Conservation (phyloP, 2,113 vertebrate genomes). For the Oncorhynchus nerka region DNA sequence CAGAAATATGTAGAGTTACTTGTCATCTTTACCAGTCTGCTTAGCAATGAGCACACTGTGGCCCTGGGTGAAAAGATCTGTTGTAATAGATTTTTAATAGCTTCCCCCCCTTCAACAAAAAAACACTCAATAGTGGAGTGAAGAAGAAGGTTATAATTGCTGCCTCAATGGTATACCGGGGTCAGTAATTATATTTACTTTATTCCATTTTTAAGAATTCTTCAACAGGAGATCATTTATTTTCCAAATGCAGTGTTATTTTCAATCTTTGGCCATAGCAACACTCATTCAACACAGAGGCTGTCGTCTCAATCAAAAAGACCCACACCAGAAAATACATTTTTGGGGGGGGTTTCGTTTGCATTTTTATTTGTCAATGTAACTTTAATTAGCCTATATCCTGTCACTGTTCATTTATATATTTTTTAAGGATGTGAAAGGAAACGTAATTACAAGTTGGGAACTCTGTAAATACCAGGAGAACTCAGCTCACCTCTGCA, state of each 20-base stretch:
- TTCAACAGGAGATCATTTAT: not conserved
- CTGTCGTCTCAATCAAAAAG: too few relatives aligned
- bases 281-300: not conserved
- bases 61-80: constrained; percentile 53
- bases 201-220: not conserved
- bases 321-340: too few relatives aligned
- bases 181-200: constrained; percentile 51
- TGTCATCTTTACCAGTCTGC: constrained; percentile 50
- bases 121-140: constrained; percentile 35
- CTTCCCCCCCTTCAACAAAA: constrained; percentile 20
- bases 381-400: too few relatives aligned
- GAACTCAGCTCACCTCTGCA: too few relatives aligned
- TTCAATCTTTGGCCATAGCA: not conserved
- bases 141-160: constrained; percentile 41
- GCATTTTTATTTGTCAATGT: too few relatives aligned
- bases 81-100: constrained; percentile 60
- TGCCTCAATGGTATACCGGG: constrained; percentile 37
- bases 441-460: too few relatives aligned
- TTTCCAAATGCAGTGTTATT: not conserved
- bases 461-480: too few relatives aligned
- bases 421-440: too few relatives aligned
- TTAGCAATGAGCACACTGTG: constrained; percentile 53
- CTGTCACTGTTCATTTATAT: too few relatives aligned
- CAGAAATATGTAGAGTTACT: constrained; percentile 36
- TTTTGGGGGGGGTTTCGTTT: too few relatives aligned